Evolutionary conservation across 2,888 invertebrate species (phyloP).

Genomic region (Itoplectis maculator): DNA sequence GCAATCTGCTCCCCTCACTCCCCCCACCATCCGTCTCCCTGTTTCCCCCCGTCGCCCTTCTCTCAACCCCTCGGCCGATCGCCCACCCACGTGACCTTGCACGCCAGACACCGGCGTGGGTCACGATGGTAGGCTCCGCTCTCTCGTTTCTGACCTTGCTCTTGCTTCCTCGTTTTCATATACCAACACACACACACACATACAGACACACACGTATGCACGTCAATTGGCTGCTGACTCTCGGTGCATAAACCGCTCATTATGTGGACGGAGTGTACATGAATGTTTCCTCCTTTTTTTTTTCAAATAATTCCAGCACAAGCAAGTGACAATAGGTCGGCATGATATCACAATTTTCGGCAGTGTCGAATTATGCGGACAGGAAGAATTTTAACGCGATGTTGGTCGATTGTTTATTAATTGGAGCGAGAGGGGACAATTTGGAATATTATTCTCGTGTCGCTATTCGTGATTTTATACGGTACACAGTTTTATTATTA

Average conservation of each 20-base stretch:
- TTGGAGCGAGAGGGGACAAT: neutral
- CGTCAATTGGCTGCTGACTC: slow-evolving; percentile 56
- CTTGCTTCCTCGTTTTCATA: slow-evolving; percentile 67
- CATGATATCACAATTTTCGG: neutral
- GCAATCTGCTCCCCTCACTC: slow-evolving; percentile 51
- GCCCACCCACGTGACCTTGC: slow-evolving; percentile 60
- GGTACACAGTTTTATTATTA: no score
- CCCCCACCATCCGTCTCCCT: slow-evolving; percentile 31
- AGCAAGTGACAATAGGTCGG: neutral
- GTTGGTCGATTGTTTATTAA: neutral
- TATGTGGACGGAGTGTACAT: slow-evolving; percentile 3
- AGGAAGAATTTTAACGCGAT: neutral
- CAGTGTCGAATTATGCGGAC: neutral
- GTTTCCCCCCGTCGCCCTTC: slow-evolving; percentile 49
- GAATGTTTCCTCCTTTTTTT: slow-evolving; percentile 24
- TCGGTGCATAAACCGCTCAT: slow-evolving; percentile 29
- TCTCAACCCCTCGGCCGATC: slow-evolving; percentile 50
- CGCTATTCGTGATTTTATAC: no score
- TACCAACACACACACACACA: slow-evolving; percentile 42
- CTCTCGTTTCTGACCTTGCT: slow-evolving; percentile 67
- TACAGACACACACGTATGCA: slow-evolving; percentile 44
- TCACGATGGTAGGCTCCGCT: slow-evolving; percentile 48
- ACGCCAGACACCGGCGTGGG: slow-evolving; percentile 51
- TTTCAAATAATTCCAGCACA: slow-evolving; percentile 5
- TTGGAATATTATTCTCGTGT: no score